phyloP scores from a whole-genome alignment of 2,113 vertebrate species.

The Hippocampus mohnikei region DNA sequence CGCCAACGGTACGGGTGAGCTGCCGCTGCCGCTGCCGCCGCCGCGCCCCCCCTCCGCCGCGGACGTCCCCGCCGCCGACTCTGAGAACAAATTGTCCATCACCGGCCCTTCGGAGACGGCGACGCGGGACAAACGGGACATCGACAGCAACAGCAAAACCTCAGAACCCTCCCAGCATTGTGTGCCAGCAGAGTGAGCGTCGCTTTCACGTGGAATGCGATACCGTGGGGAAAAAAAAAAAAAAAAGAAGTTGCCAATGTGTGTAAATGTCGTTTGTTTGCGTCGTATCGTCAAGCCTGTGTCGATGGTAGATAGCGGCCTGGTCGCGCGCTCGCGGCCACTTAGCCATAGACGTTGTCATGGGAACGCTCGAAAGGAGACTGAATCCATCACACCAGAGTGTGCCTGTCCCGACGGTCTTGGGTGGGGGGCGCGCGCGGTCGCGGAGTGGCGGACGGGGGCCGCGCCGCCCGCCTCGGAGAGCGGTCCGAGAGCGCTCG shows the following conservation, averaged over 20 bases:
- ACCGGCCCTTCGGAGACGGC: conserved; percentile 59
- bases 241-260: conserved; percentile 89
- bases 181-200: conserved; percentile 71
- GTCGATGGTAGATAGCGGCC: conserved; percentile 82
- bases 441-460: too few relatives aligned
- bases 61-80: conserved; percentile 16
- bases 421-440: conserved; percentile 1
- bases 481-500: too few relatives aligned
- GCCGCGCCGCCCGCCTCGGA: too few relatives aligned
- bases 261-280: conserved; percentile 85
- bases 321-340: conserved; percentile 72
- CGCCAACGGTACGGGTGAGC: conserved; percentile 72
- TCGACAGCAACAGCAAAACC: conserved; percentile 74
- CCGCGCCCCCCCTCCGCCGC: conserved; percentile 60
- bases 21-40: conserved; percentile 56
- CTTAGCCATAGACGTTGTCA: conserved; percentile 70
- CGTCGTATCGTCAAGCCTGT: conserved; percentile 89
- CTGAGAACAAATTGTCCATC: conserved; percentile 53
- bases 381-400: conserved; percentile 85
- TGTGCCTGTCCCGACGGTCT: conserved; percentile 95
- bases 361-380: conserved; percentile 27
- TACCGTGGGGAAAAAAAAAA: conserved; percentile 20
- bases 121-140: conserved; percentile 61
- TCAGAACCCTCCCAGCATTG: conserved; percentile 73
- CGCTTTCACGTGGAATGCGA: background rate